Conservation (phyloP, 2,888 invertebrate genomes). For the Deilephila elpenor region DNA sequence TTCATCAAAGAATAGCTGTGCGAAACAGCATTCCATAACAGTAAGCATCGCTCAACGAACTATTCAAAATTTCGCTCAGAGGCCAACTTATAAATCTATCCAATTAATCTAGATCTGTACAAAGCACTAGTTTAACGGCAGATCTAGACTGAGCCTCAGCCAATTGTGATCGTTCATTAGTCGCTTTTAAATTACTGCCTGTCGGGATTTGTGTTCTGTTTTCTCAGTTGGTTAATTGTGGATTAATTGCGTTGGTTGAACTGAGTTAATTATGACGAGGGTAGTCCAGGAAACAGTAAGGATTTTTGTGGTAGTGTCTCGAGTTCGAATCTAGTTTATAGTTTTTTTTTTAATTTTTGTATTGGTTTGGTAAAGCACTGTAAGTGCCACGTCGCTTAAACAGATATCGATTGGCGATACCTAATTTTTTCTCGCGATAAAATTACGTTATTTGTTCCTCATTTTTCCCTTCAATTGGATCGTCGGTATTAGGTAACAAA, state of each 20-base stretch:
- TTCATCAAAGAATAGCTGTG: too few relatives aligned
- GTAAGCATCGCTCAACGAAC: not conserved
- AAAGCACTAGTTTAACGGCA: not conserved
- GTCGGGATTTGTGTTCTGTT: not conserved
- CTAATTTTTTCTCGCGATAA: too few relatives aligned
- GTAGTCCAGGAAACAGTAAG: not conserved
- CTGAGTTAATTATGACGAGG: not conserved
- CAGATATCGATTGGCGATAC: too few relatives aligned
- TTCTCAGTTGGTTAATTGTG: not conserved
- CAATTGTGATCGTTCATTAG: slow-evolving; percentile 2
- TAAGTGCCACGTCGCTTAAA: too few relatives aligned
- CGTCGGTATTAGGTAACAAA: too few relatives aligned
- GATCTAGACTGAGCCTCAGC: not conserved
- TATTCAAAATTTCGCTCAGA: slow-evolving; percentile 3
- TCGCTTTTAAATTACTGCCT: slow-evolving; percentile 16
- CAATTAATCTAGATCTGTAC: slow-evolving; percentile 13
- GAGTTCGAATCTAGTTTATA: too few relatives aligned
- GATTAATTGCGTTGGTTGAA: not conserved
- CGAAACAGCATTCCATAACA: not conserved
- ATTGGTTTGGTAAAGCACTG: too few relatives aligned
- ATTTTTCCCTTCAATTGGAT: too few relatives aligned
- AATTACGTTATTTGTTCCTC: too few relatives aligned
- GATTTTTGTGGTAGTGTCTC: too few relatives aligned
- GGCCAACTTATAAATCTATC: not conserved
- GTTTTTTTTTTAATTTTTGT: too few relatives aligned